Conservation (phyloP, 2,888 invertebrate species). For the Coleophora flavipennella region DNA sequence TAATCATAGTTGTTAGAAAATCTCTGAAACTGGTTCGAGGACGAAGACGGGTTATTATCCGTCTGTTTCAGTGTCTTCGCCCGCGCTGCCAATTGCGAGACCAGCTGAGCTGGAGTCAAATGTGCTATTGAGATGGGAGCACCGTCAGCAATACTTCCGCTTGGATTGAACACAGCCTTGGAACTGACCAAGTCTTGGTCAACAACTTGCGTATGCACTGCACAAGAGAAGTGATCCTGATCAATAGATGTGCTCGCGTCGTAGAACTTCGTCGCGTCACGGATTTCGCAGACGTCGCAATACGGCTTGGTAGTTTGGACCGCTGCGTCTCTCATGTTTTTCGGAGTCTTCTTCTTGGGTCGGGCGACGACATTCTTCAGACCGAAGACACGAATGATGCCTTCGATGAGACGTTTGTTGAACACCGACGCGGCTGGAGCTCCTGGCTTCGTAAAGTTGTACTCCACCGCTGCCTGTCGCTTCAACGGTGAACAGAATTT, state of each 20-base stretch:
- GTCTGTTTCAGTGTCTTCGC: slow-evolving; percentile 56
- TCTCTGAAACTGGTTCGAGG: no score
- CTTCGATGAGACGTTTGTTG: slow-evolving; percentile 54
- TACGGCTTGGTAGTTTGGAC: slow-evolving; percentile 49
- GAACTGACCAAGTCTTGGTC: slow-evolving; percentile 56
- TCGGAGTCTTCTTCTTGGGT: slow-evolving; percentile 37
- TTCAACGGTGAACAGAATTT: slow-evolving; percentile 59
- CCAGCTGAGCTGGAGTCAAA: slow-evolving; percentile 60
- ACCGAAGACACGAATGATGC: slow-evolving; percentile 44
- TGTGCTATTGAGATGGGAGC: slow-evolving; percentile 58
- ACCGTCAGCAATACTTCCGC: slow-evolving; percentile 41
- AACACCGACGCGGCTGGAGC: slow-evolving; percentile 30
- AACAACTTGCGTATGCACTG: slow-evolving; percentile 57
- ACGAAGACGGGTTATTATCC: slow-evolving; percentile 14
- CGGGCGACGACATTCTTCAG: slow-evolving; percentile 40
- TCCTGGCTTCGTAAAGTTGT: slow-evolving; percentile 43
- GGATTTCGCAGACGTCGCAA: slow-evolving; percentile 57
- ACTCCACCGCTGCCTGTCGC: slow-evolving; percentile 44
- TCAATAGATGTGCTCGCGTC: slow-evolving; percentile 36
- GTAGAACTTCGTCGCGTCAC: slow-evolving; percentile 34
- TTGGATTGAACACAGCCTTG: slow-evolving; percentile 51
- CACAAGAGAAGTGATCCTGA: slow-evolving; percentile 34
- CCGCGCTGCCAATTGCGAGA: slow-evolving; percentile 58
- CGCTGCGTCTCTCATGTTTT: slow-evolving; percentile 46
- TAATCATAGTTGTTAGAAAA: slow-evolving; percentile 24